phyloP scores from a whole-genome alignment of 35 echinoderm and acorn worm species.

The Diadema setosum region DNA sequence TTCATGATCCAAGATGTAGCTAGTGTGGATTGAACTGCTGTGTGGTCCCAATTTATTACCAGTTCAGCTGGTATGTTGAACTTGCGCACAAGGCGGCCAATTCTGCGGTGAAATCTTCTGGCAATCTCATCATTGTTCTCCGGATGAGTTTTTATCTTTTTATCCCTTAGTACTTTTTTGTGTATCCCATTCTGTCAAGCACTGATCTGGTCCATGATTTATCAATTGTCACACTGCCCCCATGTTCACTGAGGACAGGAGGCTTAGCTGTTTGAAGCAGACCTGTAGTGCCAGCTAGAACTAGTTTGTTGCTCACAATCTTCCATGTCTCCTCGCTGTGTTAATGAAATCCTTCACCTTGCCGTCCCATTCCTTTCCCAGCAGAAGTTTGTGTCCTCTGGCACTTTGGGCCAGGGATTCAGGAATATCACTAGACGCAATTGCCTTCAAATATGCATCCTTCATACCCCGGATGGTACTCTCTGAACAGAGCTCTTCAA shows the following conservation, averaged over 20 bases:
- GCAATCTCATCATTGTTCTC: neutral
- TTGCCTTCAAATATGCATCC: neutral
- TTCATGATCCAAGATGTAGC: too few relatives aligned
- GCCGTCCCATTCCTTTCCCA: neutral
- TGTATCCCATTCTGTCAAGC: too few relatives aligned
- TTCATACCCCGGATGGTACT: neutral
- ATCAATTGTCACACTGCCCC: too few relatives aligned
- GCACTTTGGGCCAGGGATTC: neutral
- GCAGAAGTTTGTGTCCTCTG: neutral
- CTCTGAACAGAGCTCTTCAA: neutral
- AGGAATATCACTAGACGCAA: neutral
- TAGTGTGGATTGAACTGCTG: neutral
- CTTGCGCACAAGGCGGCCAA: too few relatives aligned
- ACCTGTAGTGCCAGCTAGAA: too few relatives aligned
- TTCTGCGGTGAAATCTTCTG: neutral
- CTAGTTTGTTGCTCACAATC: too few relatives aligned
- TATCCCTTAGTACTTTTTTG: too few relatives aligned
- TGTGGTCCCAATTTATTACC: neutral
- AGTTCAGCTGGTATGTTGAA: too few relatives aligned
- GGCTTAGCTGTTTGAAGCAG: too few relatives aligned
- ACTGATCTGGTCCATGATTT: too few relatives aligned
- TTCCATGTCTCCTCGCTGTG: neutral
- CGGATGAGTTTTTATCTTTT: neutral
- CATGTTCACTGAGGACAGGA: too few relatives aligned
- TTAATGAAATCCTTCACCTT: neutral